Percentiles rank a stretch among this genome's conserved stretches.
Evolutionary conservation across 2,113 vertebrate genomes (phyloP).

Genomic region (Antechinus flavipes): DNA sequence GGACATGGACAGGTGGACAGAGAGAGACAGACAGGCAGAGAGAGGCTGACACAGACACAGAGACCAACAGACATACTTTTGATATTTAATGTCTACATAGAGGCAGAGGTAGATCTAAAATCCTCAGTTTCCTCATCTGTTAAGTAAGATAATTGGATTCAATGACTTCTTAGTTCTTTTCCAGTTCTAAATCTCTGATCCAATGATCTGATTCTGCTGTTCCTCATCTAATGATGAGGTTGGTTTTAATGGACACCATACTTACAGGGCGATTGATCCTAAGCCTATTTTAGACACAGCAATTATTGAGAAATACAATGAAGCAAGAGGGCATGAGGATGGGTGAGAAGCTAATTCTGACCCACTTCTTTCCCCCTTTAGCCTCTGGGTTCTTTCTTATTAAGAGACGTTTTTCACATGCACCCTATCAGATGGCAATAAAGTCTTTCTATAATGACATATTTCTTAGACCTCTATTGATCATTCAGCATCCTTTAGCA

Average conservation of each 20-base stretch:
- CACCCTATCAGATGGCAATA: constrained; percentile 7
- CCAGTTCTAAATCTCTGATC: neutral
- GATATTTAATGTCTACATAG: no score
- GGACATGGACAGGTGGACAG: no score
- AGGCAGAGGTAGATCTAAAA: neutral
- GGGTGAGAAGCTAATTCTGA: neutral
- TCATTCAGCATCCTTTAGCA: neutral
- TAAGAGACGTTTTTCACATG: constrained; percentile 12
- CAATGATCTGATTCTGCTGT: neutral
- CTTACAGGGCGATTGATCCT: neutral
- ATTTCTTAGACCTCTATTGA: constrained; percentile 26
- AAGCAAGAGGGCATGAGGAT: neutral
- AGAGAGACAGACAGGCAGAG: no score
- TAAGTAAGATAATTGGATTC: neutral
- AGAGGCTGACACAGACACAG: no score
- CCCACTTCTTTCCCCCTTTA: neutral
- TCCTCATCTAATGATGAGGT: neutral
- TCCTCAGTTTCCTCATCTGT: neutral
- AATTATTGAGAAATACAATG: neutral
- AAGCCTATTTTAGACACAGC: constrained; percentile 28
- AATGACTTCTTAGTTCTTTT: neutral
- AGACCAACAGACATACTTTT: no score
- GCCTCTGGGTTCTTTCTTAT: constrained; percentile 11
- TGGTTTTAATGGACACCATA: neutral
- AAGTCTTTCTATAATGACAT: neutral